Base-by-base conservation (phyloP, 2,113 vertebrate species). In the Tyrannus savana region DNA sequence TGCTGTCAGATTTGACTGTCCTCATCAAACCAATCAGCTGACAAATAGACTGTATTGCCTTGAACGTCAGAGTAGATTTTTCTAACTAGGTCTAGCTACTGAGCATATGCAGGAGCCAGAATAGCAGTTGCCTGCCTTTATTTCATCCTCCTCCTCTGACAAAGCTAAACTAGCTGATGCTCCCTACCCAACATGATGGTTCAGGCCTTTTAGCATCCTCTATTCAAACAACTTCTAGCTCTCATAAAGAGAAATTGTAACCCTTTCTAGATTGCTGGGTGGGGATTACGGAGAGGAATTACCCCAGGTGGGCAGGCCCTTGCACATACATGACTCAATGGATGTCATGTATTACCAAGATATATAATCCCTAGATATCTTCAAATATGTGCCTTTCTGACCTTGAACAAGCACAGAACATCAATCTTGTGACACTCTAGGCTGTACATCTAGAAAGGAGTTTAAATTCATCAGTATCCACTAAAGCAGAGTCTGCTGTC, bases 31-130 rank as follows among this genome's bases (percentile, higher is more conserved):
- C 6, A 3, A 87, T 84, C 94, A 94, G 66, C 69, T 95, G 92
- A 89, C 90, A 93, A 93, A 91, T 91, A 90, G 52, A 87, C 84
- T 87, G 53, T 91, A 93, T 93, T 95, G 85, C 90, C 79, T 94
- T 67, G 72, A 97, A 94, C 8, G 42, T 96, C 95, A 96, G 82
- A 88, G 92, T 80, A 80, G 86, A 87, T 95, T 94, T 97, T 96
- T 95, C 93, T 96, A 97, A 95, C 84, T 96, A 95, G 91, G 91
- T 97, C 96, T 96, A 96, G 58, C 89, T 95, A 73, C 89, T 84
- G 91, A 97, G 93, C 95, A 97, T 97, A 95, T 95, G 95, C 49
- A 58, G 66, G 95, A 96, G 93, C 87, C 89, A 97, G 96, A 97
- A 96, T 95, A 97, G 93, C 81, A 96, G 81, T 95, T 95, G 91